Evolutionary conservation across 2,888 invertebrate genomes (phyloP).

Genomic region (Linnaemya vulpina): DNA sequence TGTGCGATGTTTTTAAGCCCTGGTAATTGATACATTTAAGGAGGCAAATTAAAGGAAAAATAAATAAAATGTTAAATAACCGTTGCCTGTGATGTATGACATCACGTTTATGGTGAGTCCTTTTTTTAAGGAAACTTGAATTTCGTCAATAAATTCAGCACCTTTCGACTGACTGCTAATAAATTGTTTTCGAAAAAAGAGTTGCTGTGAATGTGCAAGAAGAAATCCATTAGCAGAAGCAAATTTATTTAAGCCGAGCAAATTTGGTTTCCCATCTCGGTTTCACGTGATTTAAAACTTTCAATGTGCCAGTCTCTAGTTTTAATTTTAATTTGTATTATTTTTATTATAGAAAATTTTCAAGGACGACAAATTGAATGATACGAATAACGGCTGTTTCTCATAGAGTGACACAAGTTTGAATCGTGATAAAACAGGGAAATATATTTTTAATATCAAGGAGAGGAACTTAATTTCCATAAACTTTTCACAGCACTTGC

Average conservation of each 20-base stretch:
- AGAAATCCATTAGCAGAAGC: neutral
- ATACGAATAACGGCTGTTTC: too few relatives aligned
- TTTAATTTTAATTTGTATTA: too few relatives aligned
- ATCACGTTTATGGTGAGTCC: neutral
- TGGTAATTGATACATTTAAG: constrained; percentile 69
- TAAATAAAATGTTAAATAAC: constrained; percentile 29
- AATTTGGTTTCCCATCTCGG: too few relatives aligned
- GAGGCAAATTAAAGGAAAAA: constrained; percentile 13
- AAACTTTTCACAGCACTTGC: too few relatives aligned
- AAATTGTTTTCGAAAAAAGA: neutral
- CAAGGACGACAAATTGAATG: too few relatives aligned
- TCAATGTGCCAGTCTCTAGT: too few relatives aligned
- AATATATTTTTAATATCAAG: too few relatives aligned
- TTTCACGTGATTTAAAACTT: too few relatives aligned
- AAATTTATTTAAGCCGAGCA: neutral
- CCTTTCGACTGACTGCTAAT: neutral
- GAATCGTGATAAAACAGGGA: too few relatives aligned
- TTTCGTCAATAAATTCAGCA: constrained; percentile 1
- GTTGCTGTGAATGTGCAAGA: neutral
- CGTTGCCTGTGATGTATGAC: constrained; percentile 27
- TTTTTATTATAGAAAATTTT: too few relatives aligned
- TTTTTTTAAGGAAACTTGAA: neutral
- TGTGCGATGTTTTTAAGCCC: constrained; percentile 53
- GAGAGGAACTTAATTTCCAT: too few relatives aligned
- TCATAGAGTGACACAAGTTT: too few relatives aligned